phyloP scores from a whole-genome alignment of 2,113 vertebrate species.

The Taxidea taxus region DNA sequence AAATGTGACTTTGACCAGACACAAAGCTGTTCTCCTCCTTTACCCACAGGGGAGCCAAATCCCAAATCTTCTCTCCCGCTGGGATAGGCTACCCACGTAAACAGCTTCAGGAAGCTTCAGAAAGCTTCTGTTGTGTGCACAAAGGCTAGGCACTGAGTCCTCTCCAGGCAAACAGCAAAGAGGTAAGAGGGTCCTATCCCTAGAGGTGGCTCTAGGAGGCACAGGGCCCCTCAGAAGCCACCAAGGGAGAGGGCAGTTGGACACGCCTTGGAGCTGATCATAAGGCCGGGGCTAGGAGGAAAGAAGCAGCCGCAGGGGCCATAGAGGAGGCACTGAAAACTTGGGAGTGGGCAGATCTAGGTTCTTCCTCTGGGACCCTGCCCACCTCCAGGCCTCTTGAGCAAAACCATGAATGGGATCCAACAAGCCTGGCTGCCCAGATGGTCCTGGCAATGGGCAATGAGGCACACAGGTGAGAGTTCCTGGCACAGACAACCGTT shows the following conservation, averaged over 20 bases:
- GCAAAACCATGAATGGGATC: not conserved
- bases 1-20: not conserved
- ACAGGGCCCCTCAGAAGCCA: not conserved
- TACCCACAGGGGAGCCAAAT: not conserved
- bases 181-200: not conserved
- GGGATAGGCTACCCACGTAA: not conserved
- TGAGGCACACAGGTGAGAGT: not conserved
- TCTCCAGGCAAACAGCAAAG: not conserved
- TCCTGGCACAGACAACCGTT: not conserved
- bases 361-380: not conserved
- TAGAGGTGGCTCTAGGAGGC: not conserved
- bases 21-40: not conserved
- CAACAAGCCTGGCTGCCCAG: not conserved
- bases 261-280: not conserved
- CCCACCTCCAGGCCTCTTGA: not conserved
- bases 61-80: not conserved
- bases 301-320: not conserved
- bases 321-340: not conserved
- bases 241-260: no score
- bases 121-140: not conserved
- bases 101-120: not conserved
- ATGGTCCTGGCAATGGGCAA: not conserved
- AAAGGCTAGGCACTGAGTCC: rapidly evolving
- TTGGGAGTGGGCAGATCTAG: not conserved
- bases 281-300: not conserved